phyloP scores from a whole-genome alignment of 2,888 invertebrate species.

The Schizaphis graminum region DNA sequence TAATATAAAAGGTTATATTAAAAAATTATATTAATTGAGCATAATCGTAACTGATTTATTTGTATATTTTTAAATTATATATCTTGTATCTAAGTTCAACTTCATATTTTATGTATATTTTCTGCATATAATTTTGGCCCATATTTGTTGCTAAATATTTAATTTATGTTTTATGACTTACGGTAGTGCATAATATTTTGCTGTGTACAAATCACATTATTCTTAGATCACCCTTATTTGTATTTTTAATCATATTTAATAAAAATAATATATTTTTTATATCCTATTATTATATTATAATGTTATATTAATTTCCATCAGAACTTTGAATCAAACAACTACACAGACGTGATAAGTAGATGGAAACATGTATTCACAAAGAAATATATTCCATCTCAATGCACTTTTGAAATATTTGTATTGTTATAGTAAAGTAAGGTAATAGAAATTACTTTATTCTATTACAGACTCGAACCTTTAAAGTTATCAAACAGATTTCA shows the following conservation, averaged over 20 bases:
- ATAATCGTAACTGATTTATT: neutral
- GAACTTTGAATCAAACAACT: neutral
- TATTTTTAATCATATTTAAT: neutral
- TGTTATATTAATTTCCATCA: neutral
- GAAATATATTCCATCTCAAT: slow-evolving; percentile 9
- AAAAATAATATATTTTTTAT: neutral
- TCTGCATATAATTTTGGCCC: neutral
- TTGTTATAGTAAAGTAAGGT: neutral
- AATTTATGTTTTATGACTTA: neutral
- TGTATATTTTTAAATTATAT: neutral
- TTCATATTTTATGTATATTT: neutral
- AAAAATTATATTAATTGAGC: neutral
- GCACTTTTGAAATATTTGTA: slow-evolving; percentile 13
- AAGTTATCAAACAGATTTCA: neutral
- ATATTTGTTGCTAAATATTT: neutral
- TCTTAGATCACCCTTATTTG: neutral
- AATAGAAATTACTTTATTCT: neutral
- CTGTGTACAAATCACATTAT: neutral
- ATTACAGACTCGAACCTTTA: neutral
- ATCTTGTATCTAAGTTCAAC: no score
- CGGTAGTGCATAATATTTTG: neutral
- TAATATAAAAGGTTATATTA: neutral
- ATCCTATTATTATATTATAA: neutral
- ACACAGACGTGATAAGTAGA: neutral
- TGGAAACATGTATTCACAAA: neutral